Evolutionary conservation across 2,888 invertebrate species (phyloP), one percentile per base, ranked within the genome.

Genomic region (Lycocerus yunnanus): DNA sequence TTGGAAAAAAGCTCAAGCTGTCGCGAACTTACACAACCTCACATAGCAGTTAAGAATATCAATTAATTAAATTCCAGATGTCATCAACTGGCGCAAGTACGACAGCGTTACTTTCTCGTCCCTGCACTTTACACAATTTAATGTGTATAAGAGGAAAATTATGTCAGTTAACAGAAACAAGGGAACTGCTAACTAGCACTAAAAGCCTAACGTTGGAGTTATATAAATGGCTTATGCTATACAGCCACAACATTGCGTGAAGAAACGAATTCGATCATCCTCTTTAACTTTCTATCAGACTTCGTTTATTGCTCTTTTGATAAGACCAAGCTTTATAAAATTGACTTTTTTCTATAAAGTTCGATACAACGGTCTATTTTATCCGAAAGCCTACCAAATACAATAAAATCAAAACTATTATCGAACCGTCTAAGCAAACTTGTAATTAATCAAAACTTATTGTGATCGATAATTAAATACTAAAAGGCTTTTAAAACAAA

Each of bases 141-240:
- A 86, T 85, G 85, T 83, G 85, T 84, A 85, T 86, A 85, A 86
- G 84, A 86, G 84, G 85, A 83, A 85, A 86, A 85, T 86, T 85
- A 84, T 86, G 86, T 86, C 84, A 84, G 84, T 85, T 85, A 84
- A 81, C 80, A 82, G 84, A 83, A 85, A 86, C 85, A 85, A 85
- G 85, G 83, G 84, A 83, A 83, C 84, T 81, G 82, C 84, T 85
- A 85, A 86, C 85, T 83, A 84, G 83, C 83, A 83, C 85, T 86
- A 85, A 85, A 85, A 86, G 86, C 85, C 77, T 78, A 80, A 80
- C 80, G 82, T 83, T 82, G 82, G 81, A 84, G 83, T 84, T 84
- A 76, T 84, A 83, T 84, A 84, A 84, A 85, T 84, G 84, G 84
- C 83, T 84, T 84, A 84, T 81, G 83, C 82, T 82, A 82, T 80